These are phyloP conservation scores for Zaprionus africanus DNA, from an alignment of 1,140 invertebrate species.

Conservation along the genomic window DNA sequence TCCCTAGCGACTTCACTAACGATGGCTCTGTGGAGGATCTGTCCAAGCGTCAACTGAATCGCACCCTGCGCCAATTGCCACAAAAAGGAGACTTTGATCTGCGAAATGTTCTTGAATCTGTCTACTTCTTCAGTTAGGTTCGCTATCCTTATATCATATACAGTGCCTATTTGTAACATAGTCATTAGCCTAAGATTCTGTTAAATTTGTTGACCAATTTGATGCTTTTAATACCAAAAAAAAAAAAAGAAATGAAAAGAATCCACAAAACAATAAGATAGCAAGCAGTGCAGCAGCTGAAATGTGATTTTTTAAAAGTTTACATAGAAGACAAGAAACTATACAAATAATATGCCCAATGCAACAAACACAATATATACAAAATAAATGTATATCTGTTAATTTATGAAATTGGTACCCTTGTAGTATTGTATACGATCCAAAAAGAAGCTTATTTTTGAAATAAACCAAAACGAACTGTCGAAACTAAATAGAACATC, in stretches of 20 bases:
- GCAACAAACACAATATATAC: constrained; percentile 18
- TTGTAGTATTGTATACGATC: constrained; percentile 14
- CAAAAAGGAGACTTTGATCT: constrained; percentile 91
- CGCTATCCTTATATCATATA: constrained; percentile 3
- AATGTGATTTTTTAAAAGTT: constrained; percentile 68
- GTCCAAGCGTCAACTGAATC: constrained; percentile 87
- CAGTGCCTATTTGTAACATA: constrained; percentile 54
- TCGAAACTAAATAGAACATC: not conserved
- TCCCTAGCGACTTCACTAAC: constrained; percentile 85
- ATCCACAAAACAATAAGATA: constrained; percentile 11
- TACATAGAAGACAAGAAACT: constrained; percentile 41
- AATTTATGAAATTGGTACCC: constrained; percentile 18
- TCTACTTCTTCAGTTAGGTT: constrained; percentile 92
- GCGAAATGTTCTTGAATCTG: constrained; percentile 89
- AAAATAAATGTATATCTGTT: constrained; percentile 4
- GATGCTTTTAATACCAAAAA: constrained; percentile 66
- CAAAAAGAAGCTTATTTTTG: constrained; percentile 25
- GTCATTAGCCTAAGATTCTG: constrained; percentile 43
- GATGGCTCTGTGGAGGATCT: constrained; percentile 85
- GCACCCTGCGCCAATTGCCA: constrained; percentile 87
- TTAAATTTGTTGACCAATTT: constrained; percentile 61
- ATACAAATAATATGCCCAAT: constrained; percentile 18
- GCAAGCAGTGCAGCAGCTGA: constrained; percentile 4
- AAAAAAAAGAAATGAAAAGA: constrained; percentile 38
- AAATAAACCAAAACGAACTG: constrained; percentile 15